Conservation (phyloP, 2,113 vertebrate genomes). For the Daubentonia madagascariensis region DNA sequence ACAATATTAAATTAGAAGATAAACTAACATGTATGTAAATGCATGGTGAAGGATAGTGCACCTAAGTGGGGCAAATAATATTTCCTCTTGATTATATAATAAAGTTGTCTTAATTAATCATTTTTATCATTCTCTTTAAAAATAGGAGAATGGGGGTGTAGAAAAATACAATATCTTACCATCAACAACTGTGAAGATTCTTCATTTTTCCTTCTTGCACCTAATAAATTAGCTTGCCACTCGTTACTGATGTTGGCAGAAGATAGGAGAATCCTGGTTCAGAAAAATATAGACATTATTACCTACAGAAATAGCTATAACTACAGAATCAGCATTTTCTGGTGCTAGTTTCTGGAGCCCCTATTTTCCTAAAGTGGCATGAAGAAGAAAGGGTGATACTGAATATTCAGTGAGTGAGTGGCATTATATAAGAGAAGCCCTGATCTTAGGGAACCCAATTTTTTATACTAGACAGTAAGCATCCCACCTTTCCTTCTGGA, state of each 20-base stretch:
- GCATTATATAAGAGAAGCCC: too few relatives aligned
- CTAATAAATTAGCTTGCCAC: not conserved
- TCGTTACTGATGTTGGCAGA: not conserved
- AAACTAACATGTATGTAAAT: not conserved
- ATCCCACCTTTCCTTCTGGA: not conserved
- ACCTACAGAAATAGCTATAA: not conserved
- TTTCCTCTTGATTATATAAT: not conserved
- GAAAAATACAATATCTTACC: not conserved
- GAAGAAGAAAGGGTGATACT: not conserved
- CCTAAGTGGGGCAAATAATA: not conserved
- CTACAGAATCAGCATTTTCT: not conserved
- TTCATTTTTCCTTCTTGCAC: not conserved
- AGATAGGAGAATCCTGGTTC: not conserved
- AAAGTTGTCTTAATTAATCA: not conserved
- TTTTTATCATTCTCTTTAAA: not conserved
- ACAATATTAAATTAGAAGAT: not conserved
- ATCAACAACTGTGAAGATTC: not conserved
- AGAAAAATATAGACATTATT: not conserved
- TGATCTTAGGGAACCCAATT: fast-evolving
- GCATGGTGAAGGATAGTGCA: not conserved
- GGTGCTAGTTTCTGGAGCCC: not conserved
- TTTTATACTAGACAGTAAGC: not conserved
- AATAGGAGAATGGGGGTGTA: not conserved
- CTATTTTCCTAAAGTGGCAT: not conserved
- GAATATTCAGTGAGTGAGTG: not conserved